Conservation (phyloP, 1,140 invertebrate species). For the Pseudomyrmex pallidus region DNA sequence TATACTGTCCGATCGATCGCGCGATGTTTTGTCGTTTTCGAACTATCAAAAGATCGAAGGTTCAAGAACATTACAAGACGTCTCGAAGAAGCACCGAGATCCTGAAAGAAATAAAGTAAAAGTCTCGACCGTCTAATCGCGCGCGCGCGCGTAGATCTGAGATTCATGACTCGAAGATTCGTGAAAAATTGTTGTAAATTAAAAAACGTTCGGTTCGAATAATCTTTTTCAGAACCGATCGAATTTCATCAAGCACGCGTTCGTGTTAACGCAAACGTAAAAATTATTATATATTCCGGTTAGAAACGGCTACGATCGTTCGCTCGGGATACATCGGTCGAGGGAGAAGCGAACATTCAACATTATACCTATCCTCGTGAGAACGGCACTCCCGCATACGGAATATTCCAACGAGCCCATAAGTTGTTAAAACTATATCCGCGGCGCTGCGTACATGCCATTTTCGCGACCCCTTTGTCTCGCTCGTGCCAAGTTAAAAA, state of each 20-base stretch:
- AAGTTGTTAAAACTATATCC: conserved; percentile 45
- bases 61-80: neutral
- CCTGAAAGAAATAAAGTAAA: neutral
- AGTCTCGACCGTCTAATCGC: neutral
- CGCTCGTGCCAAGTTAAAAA: conserved; percentile 15
- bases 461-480: conserved; percentile 40
- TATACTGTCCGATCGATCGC: neutral
- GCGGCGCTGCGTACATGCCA: neutral
- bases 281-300: conserved; percentile 4
- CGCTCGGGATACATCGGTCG: neutral
- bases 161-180: neutral
- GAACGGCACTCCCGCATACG: conserved; percentile 19
- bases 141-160: neutral
- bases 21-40: neutral
- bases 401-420: conserved; percentile 40
- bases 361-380: conserved; percentile 29
- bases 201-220: neutral
- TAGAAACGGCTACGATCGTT: neutral
- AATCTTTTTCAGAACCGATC: neutral
- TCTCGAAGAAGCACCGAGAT: neutral
- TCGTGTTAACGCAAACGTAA: neutral
- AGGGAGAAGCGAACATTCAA: neutral
- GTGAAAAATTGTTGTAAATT: neutral
- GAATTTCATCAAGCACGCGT: neutral
- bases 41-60: neutral